phyloP scores from a whole-genome alignment of 30 jellyfish, hydroid and myxozoan species.

The Catostylus mosaicus region DNA sequence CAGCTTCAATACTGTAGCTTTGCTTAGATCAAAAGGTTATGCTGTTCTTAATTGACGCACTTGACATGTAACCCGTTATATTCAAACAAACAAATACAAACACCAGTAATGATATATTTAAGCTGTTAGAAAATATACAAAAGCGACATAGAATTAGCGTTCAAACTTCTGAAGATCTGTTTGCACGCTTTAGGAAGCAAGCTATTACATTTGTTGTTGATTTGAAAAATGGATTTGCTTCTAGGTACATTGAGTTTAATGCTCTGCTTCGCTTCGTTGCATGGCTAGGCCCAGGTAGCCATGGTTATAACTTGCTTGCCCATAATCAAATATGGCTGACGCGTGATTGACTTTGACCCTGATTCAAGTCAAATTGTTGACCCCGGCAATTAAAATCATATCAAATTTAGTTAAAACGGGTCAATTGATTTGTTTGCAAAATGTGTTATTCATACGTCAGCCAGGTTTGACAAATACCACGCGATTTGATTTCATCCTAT shows the following conservation, averaged over 20 bases:
- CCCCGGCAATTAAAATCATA: neutral
- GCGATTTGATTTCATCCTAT: too few relatives aligned
- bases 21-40: conserved; percentile 37
- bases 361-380: neutral
- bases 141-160: neutral
- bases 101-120: conserved; percentile 15
- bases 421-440: neutral
- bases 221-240: neutral
- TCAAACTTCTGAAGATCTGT: neutral
- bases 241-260: neutral
- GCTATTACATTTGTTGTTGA: neutral
- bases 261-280: neutral
- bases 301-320: neutral
- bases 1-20: conserved; percentile 7
- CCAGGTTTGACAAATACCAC: too few relatives aligned
- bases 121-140: conserved; percentile 28
- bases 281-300: neutral
- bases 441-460: too few relatives aligned
- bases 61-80: conserved; percentile 4
- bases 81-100: conserved; percentile 26
- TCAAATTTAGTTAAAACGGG: neutral
- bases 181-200: neutral
- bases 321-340: conserved; percentile 1
- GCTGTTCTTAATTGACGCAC: conserved; percentile 7
- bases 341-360: neutral